Evolutionary conservation across 2,113 vertebrate species (phyloP).

Genomic region (Lamprologus speciosus): DNA sequence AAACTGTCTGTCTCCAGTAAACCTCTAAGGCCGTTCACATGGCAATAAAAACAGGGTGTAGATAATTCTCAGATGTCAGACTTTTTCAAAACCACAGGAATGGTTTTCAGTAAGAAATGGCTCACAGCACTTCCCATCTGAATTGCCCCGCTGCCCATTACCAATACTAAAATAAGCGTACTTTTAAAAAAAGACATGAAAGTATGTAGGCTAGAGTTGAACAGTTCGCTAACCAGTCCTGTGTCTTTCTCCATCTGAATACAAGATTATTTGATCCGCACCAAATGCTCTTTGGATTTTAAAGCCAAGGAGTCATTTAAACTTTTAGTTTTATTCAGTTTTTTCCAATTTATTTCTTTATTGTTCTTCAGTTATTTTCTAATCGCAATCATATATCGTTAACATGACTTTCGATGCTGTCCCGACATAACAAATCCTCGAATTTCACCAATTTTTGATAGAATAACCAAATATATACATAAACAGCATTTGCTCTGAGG

Average conservation of each 20-base stretch:
- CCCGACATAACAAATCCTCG: background rate
- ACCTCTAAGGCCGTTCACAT: background rate
- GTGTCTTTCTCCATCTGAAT: background rate
- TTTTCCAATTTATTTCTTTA: background rate
- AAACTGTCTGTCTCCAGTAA: background rate
- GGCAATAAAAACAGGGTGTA: background rate
- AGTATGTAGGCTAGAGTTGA: background rate
- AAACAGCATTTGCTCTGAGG: background rate
- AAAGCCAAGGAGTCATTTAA: background rate
- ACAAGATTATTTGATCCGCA: background rate
- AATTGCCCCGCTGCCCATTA: background rate
- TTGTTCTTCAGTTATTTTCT: background rate
- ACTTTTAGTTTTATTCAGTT: background rate
- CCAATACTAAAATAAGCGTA: background rate
- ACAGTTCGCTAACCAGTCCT: background rate
- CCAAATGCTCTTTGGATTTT: background rate
- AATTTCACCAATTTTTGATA: background rate
- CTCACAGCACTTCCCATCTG: background rate
- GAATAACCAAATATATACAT: background rate
- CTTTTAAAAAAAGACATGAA: background rate
- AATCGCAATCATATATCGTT: background rate
- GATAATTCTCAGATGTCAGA: background rate
- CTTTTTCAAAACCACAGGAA: constrained; percentile 8
- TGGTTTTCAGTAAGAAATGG: constrained; percentile 29
- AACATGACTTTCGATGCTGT: background rate